phyloP scores from a whole-genome alignment of 2,797 vertebrate genomes.

The Phoxinus dragarum region DNA sequence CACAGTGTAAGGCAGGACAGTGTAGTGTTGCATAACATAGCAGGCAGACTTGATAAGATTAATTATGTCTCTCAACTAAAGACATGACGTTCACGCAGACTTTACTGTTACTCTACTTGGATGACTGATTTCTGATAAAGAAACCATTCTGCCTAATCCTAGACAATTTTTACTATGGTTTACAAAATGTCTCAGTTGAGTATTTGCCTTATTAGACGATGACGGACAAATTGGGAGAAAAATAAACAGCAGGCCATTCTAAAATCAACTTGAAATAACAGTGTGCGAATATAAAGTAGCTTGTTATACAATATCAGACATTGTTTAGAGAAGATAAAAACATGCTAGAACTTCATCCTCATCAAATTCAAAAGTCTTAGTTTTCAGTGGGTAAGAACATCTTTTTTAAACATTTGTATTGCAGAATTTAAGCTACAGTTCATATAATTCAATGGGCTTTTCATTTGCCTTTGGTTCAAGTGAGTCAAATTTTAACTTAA shows the following conservation, averaged over 20 bases:
- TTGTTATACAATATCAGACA: not conserved
- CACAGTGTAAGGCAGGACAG: not conserved
- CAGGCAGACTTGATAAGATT: not conserved
- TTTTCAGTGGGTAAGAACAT: not conserved
- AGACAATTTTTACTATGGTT: slow-evolving; percentile 23
- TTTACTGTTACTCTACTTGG: not conserved
- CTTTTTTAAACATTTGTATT: not conserved
- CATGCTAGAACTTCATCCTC: not conserved
- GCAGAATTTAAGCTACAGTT: not conserved
- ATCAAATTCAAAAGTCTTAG: slow-evolving; percentile 1
- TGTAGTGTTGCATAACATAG: not conserved
- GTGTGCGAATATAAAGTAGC: slow-evolving; percentile 15
- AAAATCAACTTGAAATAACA: slow-evolving; percentile 44
- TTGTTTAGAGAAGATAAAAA: slow-evolving; percentile 21
- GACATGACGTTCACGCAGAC: not conserved
- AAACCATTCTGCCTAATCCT: slow-evolving; percentile 1
- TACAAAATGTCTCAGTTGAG: slow-evolving; percentile 38
- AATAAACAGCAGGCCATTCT: slow-evolving; percentile 24
- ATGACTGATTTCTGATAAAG: slow-evolving; percentile 28
- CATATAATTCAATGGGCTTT: not conserved
- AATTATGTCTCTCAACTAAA: slow-evolving; percentile 15
- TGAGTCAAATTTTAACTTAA: not conserved
- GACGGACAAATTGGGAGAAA: slow-evolving; percentile 51
- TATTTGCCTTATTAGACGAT: slow-evolving; percentile 46
- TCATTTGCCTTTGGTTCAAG: not conserved